Percentiles rank a stretch among this genome's conserved stretches.
These are phyloP conservation scores for Apteryx mantelli DNA, from an alignment of 2,113 vertebrate genomes.

Conservation along the genomic window DNA sequence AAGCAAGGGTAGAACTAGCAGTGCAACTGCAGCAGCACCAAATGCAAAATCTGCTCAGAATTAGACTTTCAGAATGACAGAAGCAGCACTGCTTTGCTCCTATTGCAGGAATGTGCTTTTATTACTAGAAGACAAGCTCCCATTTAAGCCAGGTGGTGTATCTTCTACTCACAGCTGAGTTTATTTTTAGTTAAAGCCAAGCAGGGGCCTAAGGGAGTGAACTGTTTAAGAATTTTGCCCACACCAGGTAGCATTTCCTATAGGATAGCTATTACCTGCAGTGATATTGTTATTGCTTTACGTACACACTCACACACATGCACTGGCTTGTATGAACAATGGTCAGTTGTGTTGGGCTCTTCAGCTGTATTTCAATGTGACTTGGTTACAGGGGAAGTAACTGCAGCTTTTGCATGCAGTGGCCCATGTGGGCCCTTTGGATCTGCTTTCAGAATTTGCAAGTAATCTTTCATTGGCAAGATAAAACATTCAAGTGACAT, in stretches of 20 bases:
- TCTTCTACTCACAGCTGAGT: not conserved
- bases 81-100: not conserved
- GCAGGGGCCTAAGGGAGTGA: not conserved
- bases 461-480: not conserved
- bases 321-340: not conserved
- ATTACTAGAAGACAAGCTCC: not conserved
- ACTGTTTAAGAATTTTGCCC: not conserved
- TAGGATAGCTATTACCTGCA: not conserved
- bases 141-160: accelerated
- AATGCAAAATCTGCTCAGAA: not conserved
- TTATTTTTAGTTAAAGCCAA: not conserved
- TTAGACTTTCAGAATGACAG: not conserved
- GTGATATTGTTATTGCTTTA: not conserved
- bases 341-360: not conserved
- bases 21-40: not conserved
- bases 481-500: not conserved
- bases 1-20: not conserved
- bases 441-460: not conserved
- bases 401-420: not conserved
- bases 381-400: not conserved
- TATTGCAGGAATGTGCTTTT: not conserved
- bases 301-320: too few species aligned
- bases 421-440: not conserved
- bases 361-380: not conserved
- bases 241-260: not conserved